Percentiles rank a stretch among this genome's conserved stretches.
These are phyloP conservation scores for Phoenicopterus ruber DNA, from an alignment of 2,113 vertebrate genomes.

Conservation along the genomic window DNA sequence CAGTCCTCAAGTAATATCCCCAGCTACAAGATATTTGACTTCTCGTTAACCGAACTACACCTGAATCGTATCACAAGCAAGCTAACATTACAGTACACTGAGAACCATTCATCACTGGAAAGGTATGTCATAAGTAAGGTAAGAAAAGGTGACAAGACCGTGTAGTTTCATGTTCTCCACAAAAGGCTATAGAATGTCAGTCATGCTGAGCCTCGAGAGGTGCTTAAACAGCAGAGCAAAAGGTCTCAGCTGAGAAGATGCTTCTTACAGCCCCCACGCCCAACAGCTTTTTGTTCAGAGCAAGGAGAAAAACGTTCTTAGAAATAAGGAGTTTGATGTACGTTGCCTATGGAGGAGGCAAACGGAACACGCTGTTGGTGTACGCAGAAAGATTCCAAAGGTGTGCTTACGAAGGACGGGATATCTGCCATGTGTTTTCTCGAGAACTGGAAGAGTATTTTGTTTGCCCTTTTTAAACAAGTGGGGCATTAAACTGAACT, in stretches of 20 bases:
- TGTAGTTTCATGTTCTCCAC: neutral
- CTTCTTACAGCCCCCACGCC: neutral
- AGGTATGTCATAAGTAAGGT: neutral
- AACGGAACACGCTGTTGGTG: neutral
- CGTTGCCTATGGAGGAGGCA: neutral
- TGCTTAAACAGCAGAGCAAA: neutral
- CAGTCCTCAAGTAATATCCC: neutral
- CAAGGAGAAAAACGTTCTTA: neutral
- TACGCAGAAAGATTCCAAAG: neutral
- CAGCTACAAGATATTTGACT: neutral
- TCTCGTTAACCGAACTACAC: neutral
- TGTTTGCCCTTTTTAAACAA: neutral
- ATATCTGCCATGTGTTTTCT: neutral
- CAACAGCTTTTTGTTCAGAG: neutral
- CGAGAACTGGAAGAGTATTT: neutral
- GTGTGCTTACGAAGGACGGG: neutral
- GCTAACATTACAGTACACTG: accelerated
- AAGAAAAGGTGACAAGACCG: neutral
- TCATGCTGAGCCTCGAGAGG: neutral
- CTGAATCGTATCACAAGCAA: neutral
- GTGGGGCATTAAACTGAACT: neutral
- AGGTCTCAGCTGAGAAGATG: neutral
- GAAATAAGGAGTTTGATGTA: neutral
- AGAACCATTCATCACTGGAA: neutral
- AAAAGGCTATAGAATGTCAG: accelerated